Base-by-base conservation (phyloP, 1,140 invertebrate genomes). In the Neomicropteryx cornuta region DNA sequence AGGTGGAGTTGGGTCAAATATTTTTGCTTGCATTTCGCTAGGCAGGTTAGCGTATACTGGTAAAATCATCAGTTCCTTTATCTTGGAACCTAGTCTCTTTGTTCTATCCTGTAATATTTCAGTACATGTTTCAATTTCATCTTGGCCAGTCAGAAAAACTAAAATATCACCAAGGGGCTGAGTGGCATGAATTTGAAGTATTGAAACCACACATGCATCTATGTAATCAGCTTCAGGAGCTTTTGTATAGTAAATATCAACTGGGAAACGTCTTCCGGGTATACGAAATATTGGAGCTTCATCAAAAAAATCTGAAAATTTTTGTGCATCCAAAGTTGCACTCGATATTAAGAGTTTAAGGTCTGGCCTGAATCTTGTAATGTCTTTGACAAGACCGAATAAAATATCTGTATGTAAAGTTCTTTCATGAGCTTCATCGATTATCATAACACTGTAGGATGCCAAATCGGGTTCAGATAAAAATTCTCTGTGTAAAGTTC, bases 211-310 rank as follows among this genome's bases (percentile, higher is more conserved):
- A 62, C 88, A 88, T 1, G 96, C 96, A 65, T 98, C 94, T 33
- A 98, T 80, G 56, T 98, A 99, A 71, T 99, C 94, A 14, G 94
- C 93, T 70, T 98, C 96, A 1, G 96, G 95, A 2, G 94, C 93
- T 73, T 97, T 96, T 3, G 97, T 99, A 55, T 99, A 99, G 62
- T 92, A 99, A 52, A 99, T 96, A 62, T 99, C 91, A 0, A 98
- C 82, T n/a, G 81, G 80, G 68, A 81, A 85, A 41, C 82, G 63
- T 37, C 82, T 66, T 31, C 86, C 96, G 24, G 96, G 96, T 53
- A 99, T 99, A 32, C 90, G 73, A 60, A 98, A 99, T 46, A 99
- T 93, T 3, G 95, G 94, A 2, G 96, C 96, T 60, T 97, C 88
- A 61, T 99, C 95, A 66, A 99, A 99, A 65, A 99, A 99, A 45